Conservation (phyloP, 2,888 invertebrate genomes). For the Thera obeliscata region DNA sequence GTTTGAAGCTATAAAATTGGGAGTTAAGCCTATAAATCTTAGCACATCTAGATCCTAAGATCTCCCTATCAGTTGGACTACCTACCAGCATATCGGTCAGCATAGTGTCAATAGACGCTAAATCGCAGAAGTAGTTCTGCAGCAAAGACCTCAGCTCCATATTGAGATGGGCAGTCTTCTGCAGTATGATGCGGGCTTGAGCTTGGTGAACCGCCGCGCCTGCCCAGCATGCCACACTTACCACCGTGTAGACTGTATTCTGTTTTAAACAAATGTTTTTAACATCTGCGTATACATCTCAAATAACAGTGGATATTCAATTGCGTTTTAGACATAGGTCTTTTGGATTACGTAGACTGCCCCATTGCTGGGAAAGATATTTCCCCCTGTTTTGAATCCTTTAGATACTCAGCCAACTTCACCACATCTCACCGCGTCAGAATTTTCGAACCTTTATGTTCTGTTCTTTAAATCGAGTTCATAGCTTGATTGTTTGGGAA, state of each 20-base stretch:
- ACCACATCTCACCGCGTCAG: too few relatives aligned
- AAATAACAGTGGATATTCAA: not conserved
- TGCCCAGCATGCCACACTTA: conserved; percentile 78
- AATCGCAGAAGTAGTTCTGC: conserved; percentile 83
- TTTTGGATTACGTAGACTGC: too few relatives aligned
- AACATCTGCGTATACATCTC: too few relatives aligned
- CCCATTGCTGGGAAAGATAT: too few relatives aligned
- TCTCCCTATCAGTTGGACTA: too few relatives aligned
- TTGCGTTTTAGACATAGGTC: too few relatives aligned
- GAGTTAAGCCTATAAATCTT: too few relatives aligned
- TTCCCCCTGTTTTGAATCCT: too few relatives aligned
- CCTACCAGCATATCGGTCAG: conserved; percentile 85
- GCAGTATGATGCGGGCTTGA: conserved; percentile 68
- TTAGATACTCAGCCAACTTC: too few relatives aligned
- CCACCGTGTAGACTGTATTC: conserved; percentile 68
- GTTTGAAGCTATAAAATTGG: too few relatives aligned
- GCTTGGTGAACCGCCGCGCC: conserved; percentile 81
- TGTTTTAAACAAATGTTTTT: conserved; percentile 36
- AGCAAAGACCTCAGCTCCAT: conserved; percentile 68
- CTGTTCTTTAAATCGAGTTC: not conserved
- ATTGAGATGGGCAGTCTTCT: conserved; percentile 74
- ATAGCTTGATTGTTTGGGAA: not conserved
- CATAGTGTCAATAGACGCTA: conserved; percentile 83
- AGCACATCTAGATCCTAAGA: too few relatives aligned
- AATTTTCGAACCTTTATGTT: too few relatives aligned